Conservation (phyloP, 2,797 vertebrate species). For the Fratercula arctica region DNA sequence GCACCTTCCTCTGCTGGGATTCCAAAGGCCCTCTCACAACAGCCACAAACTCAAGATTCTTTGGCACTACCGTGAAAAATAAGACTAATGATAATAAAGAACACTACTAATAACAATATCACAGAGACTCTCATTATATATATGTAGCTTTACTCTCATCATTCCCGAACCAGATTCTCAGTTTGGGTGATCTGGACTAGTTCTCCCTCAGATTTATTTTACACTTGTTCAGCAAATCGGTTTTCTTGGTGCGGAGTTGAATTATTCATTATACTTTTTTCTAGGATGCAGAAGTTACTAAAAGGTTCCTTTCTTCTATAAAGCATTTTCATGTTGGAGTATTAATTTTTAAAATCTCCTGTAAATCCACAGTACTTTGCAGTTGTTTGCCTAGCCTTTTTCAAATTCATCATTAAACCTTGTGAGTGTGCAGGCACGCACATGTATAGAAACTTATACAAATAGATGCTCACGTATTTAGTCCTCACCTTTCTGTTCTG, state of each 20-base stretch:
- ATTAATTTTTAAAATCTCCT: conserved; percentile 72
- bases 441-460: fast-evolving
- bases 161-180: not conserved
- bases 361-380: not conserved
- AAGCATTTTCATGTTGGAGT: conserved; percentile 35
- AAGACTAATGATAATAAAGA: not conserved
- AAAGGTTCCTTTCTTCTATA: conserved; percentile 15
- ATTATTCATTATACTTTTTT: conserved; percentile 49
- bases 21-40: not conserved
- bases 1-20: not conserved
- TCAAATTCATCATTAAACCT: not conserved
- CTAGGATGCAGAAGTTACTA: not conserved
- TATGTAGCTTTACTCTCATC: not conserved
- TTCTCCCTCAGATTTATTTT: not conserved
- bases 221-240: not conserved
- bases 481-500: not conserved
- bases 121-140: not conserved
- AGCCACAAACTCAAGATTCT: not conserved
- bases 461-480: not conserved
- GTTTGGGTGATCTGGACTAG: not conserved
- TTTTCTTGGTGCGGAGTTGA: conserved; percentile 1
- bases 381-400: not conserved
- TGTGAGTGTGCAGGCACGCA: not conserved
- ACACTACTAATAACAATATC: not conserved
- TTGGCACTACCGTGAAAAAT: not conserved